Conservation (phyloP, 2,113 vertebrate species). For the Corythaixoides concolor region DNA sequence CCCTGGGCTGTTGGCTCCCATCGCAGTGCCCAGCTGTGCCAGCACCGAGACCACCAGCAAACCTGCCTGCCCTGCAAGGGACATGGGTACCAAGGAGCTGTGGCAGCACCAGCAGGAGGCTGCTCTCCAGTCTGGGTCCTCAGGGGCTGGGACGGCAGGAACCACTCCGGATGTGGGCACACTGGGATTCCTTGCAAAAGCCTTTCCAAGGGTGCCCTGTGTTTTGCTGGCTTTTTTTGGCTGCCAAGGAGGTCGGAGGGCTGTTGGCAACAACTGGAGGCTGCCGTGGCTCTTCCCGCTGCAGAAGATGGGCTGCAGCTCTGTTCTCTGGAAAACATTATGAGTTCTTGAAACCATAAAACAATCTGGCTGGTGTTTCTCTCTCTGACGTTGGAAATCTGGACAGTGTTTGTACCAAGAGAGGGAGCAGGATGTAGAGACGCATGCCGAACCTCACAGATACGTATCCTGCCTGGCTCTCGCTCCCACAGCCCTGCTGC, state of each 20-base stretch:
- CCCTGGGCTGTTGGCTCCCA: neutral
- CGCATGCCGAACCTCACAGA: neutral
- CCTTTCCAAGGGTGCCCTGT: neutral
- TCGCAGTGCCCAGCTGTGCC: accelerated
- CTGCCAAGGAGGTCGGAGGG: neutral
- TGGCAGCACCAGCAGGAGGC: neutral
- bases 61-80: neutral
- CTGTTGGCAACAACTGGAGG: neutral
- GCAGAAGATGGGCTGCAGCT: constrained; percentile 14
- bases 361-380: constrained; percentile 54
- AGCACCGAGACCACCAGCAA: accelerated
- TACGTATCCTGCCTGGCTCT: neutral
- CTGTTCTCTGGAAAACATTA: constrained; percentile 51
- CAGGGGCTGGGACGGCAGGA: accelerated
- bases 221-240: neutral
- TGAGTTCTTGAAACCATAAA: constrained; percentile 30
- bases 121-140: neutral
- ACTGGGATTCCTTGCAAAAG: accelerated
- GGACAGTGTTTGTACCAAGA: constrained; percentile 55
- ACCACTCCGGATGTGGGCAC: neutral
- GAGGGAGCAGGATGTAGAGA: constrained; percentile 24
- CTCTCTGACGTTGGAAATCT: constrained; percentile 44
- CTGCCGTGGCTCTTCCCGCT: neutral
- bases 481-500: neutral
- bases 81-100: accelerated